Conservation (phyloP, 1,140 invertebrate genomes). For the Temnothorax longispinosus region DNA sequence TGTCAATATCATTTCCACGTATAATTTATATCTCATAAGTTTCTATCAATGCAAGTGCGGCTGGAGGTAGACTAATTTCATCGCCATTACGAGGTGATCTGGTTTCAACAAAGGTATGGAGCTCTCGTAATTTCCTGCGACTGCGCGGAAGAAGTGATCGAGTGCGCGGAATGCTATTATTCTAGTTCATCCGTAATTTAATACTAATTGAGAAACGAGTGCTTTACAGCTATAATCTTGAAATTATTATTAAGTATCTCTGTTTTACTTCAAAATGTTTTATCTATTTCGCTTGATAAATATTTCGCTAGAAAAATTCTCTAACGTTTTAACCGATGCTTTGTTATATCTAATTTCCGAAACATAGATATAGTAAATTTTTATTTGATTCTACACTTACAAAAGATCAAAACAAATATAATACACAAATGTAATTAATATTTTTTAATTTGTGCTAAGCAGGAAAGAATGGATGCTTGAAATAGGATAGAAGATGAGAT, state of each 20-base stretch:
- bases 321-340: background rate
- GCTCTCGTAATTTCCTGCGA: constrained; percentile 38
- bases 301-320: background rate
- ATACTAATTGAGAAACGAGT: constrained; percentile 21
- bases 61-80: constrained; percentile 47
- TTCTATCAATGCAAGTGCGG: constrained; percentile 12
- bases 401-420: background rate
- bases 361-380: background rate
- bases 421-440: background rate
- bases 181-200: constrained; percentile 48
- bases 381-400: background rate
- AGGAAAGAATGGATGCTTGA: background rate
- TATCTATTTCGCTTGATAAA: background rate
- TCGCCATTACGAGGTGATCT: constrained; percentile 47
- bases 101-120: constrained; percentile 41
- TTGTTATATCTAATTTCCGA: background rate
- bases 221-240: constrained; percentile 20
- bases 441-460: background rate
- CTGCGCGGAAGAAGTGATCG: constrained; percentile 43
- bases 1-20: constrained; percentile 14
- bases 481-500: background rate
- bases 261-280: constrained; percentile 35
- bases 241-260: constrained; percentile 25
- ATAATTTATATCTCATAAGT: constrained; percentile 35
- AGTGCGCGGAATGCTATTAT: constrained; percentile 44